Base-by-base conservation (phyloP, 53 echinoderm and acorn worm genomes). In the Temnopleurus reevesii region DNA sequence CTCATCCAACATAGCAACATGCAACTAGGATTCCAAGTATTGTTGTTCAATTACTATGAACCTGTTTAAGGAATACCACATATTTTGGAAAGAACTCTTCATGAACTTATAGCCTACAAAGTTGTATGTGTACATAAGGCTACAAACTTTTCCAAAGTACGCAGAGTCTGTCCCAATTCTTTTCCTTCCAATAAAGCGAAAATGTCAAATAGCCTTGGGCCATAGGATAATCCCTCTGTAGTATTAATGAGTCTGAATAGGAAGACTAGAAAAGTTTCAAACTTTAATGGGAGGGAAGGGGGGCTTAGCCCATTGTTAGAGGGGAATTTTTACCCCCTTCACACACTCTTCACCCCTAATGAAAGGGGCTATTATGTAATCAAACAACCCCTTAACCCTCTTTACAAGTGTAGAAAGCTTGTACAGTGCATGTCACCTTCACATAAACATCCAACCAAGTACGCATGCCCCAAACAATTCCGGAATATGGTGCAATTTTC, bases 351-450 rank as follows among this genome's bases (percentile, higher is more conserved):
- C 71, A 71, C 41, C 8, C 71, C n/a, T n/a, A 41, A 7, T 71
- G 41, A 71, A 71, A 26, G 41, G 41, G 71, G 71, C 41, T 41
- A 23, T 71, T 71, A 71, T 71, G 71, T 71, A 71, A 71, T 66
- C 71, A 71, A 71, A 71, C 71, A 71, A 71, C 71, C 41, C 36
- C 36, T n/a, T 41, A 43, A 13, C 38, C 43, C 36, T 3, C 21
- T 34, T 43, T 49, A 12, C 12, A n/a, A 38, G 30, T 41, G 8
- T 21, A 71, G 15, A 9, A 8, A 64, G 15, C 60, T 27, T 59
- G 59, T 59, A 59, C 55, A 56, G 49, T 49, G 17, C 17, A 49
- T 17, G 17, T 1, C 49, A 49, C 17, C 4, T 17, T 49, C 49
- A 49, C 1, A 12, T 49, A 1, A 3, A 49, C 49, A 49, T 47